Conservation (phyloP, 1,140 invertebrate species). For the Paraescarpia echinospica region DNA sequence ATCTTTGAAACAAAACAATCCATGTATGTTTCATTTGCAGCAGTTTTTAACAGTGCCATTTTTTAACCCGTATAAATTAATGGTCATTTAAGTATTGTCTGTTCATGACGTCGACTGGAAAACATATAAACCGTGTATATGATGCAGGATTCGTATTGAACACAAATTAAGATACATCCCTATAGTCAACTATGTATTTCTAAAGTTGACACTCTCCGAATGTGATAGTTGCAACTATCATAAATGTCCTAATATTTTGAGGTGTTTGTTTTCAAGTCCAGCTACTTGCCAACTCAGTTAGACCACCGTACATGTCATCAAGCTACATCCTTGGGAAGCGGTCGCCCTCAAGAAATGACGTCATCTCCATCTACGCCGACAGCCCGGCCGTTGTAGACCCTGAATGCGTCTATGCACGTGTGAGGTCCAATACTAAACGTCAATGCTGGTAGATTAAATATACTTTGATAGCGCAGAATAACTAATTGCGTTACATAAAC, state of each 20-base stretch:
- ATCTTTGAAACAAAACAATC: too few relatives aligned
- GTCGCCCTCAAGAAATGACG: background rate
- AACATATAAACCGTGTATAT: too few relatives aligned
- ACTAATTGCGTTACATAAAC: background rate
- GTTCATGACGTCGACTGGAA: too few relatives aligned
- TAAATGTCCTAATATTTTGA: background rate
- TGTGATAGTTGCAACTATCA: background rate
- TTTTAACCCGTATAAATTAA: too few relatives aligned
- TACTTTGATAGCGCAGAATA: background rate
- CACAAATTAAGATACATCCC: background rate
- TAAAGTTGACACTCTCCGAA: background rate
- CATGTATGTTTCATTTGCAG: too few relatives aligned
- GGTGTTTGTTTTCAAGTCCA: background rate
- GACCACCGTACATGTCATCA: background rate
- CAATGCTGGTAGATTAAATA: background rate
- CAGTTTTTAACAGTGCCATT: too few relatives aligned
- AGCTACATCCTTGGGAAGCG: background rate
- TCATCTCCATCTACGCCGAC: background rate
- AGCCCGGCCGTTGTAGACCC: too few relatives aligned
- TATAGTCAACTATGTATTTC: background rate
- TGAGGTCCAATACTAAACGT: background rate
- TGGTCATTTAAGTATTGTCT: too few relatives aligned
- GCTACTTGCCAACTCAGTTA: too few relatives aligned
- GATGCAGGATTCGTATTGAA: too few relatives aligned
- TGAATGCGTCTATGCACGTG: background rate